Evolutionary conservation across 1,140 invertebrate species (phyloP).

Genomic region (Papilio polyxenes): DNA sequence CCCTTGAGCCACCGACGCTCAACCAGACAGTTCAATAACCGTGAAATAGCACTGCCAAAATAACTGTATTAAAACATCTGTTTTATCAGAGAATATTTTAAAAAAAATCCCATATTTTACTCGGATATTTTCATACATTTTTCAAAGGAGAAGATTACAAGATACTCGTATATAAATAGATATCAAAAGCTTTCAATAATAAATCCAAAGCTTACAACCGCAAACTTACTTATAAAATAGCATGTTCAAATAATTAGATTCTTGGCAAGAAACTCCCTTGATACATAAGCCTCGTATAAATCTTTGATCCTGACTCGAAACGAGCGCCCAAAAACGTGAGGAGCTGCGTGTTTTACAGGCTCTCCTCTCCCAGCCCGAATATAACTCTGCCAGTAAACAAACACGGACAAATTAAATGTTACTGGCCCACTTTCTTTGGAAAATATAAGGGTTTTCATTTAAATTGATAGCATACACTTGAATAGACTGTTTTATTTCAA

Average conservation of each 20-base stretch:
- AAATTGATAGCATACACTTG: slow-evolving; percentile 13
- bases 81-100: too few relatives aligned
- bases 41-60: too few relatives aligned
- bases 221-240: slow-evolving; percentile 33
- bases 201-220: slow-evolving; percentile 24
- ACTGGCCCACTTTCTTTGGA: slow-evolving; percentile 28
- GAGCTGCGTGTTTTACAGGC: slow-evolving; percentile 38
- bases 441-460: slow-evolving; percentile 29
- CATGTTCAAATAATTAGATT: slow-evolving; percentile 39
- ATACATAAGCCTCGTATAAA: slow-evolving; percentile 39
- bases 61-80: too few relatives aligned
- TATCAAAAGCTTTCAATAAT: not conserved
- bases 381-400: slow-evolving; percentile 38
- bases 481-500: not conserved
- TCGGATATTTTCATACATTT: too few relatives aligned
- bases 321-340: slow-evolving; percentile 39
- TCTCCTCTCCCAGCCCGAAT: slow-evolving; percentile 27
- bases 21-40: too few relatives aligned
- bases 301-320: slow-evolving; percentile 40
- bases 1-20: too few relatives aligned
- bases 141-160: too few relatives aligned
- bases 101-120: too few relatives aligned
- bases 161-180: not conserved
- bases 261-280: slow-evolving; percentile 38
- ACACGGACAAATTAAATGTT: slow-evolving; percentile 39